Evolutionary conservation across 2,888 invertebrate genomes (phyloP).

Genomic region (Erebia epiphron): DNA sequence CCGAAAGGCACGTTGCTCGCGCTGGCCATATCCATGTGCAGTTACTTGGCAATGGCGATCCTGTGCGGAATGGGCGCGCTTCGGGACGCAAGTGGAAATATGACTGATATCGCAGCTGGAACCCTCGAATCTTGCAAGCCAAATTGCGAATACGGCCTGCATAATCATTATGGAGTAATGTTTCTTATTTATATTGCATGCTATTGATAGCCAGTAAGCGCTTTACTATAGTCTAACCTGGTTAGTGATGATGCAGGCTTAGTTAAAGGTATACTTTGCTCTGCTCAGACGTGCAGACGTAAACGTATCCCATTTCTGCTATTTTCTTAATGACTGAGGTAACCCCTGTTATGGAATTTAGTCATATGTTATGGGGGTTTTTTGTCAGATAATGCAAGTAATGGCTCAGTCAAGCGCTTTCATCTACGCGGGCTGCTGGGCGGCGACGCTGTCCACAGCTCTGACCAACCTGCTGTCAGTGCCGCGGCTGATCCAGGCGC

Average conservation of each 20-base stretch:
- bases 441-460: slow-evolving; percentile 97
- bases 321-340: too few relatives aligned
- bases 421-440: slow-evolving; percentile 98
- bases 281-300: too few relatives aligned
- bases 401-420: slow-evolving; percentile 95
- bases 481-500: slow-evolving; percentile 93
- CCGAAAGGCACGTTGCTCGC: slow-evolving; percentile 95
- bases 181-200: slow-evolving; percentile 68
- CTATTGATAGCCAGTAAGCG: too few relatives aligned
- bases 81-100: slow-evolving; percentile 53
- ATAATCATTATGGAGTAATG: slow-evolving; percentile 70
- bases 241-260: too few relatives aligned
- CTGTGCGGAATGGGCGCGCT: slow-evolving; percentile 87
- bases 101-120: slow-evolving; percentile 80
- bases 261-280: too few relatives aligned
- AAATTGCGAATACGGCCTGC: slow-evolving; percentile 90
- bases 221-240: too few relatives aligned
- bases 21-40: slow-evolving; percentile 90
- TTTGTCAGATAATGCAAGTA: slow-evolving; percentile 89
- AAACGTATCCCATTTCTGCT: slow-evolving; percentile 20
- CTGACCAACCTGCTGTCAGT: slow-evolving; percentile 97
- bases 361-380: neutral
- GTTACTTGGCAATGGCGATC: slow-evolving; percentile 88
- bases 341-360: too few relatives aligned
- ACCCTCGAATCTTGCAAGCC: slow-evolving; percentile 60